phyloP scores from a whole-genome alignment of 2,113 vertebrate species.

The Halichoeres trimaculatus region DNA sequence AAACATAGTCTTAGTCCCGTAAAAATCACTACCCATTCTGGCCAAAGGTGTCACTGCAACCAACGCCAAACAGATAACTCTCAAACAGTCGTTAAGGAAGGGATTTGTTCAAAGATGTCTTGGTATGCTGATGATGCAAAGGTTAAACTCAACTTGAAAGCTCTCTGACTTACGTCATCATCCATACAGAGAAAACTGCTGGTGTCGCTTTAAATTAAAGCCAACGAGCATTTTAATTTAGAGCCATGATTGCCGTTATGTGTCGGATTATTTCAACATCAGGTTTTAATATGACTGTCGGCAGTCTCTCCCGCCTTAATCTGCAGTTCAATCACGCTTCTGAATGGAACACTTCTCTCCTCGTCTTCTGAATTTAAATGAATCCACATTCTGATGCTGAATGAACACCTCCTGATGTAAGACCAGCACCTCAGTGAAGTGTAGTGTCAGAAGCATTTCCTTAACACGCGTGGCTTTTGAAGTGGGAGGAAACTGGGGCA shows the following conservation, averaged over 20 bases:
- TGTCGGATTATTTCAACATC: background rate
- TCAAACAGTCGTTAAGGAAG: too few species aligned
- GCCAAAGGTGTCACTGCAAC: too few species aligned
- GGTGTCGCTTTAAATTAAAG: background rate
- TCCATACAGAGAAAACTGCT: background rate
- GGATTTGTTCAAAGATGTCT: background rate
- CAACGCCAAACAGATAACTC: too few species aligned
- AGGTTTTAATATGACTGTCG: too few species aligned
- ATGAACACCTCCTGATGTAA: conserved; percentile 18
- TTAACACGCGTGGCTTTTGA: conserved; percentile 28
- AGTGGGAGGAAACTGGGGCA: conserved; percentile 45
- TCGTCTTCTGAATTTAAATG: background rate
- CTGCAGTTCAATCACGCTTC: background rate
- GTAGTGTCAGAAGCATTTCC: background rate
- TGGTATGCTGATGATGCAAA: background rate
- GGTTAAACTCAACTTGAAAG: background rate
- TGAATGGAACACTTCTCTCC: background rate
- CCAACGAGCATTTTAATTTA: background rate
- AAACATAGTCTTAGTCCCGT: too few species aligned
- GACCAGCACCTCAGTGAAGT: conserved; percentile 16
- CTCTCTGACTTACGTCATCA: background rate
- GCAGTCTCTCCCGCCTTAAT: background rate
- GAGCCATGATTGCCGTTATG: background rate
- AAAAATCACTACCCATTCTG: too few species aligned
- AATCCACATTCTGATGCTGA: conserved; percentile 12